phyloP scores from a whole-genome alignment of 1,140 invertebrate genomes.

The Vanessa tameamea region DNA sequence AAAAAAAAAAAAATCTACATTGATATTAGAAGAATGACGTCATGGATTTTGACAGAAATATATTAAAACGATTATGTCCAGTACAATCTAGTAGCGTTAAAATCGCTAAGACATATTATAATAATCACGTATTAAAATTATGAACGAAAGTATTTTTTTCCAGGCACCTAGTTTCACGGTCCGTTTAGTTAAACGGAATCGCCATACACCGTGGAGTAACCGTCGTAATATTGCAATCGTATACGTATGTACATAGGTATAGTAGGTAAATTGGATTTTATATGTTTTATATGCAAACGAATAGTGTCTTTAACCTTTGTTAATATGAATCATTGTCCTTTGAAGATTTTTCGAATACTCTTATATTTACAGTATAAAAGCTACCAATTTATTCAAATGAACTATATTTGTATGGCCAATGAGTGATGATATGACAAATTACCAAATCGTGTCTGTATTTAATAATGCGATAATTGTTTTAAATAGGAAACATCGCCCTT shows the following conservation, averaged over 20 bases:
- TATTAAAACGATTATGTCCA: background rate
- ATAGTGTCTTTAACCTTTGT: too few relatives aligned
- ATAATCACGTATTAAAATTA: constrained; percentile 5
- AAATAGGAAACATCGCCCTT: background rate
- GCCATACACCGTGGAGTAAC: constrained; percentile 18
- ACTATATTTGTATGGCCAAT: background rate
- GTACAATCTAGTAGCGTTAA: background rate
- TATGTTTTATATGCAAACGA: background rate
- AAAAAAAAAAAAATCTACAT: too few relatives aligned
- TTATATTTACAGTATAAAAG: too few relatives aligned
- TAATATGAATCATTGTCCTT: too few relatives aligned
- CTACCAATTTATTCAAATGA: background rate
- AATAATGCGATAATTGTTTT: constrained; percentile 2
- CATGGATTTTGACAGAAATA: background rate
- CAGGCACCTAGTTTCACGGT: constrained; percentile 19
- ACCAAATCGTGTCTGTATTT: background rate
- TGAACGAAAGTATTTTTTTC: constrained; percentile 20
- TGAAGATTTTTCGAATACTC: too few relatives aligned
- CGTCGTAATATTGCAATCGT: constrained; percentile 1
- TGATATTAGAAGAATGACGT: too few relatives aligned
- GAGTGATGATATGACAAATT: background rate
- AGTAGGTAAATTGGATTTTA: background rate
- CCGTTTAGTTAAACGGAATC: constrained; percentile 16
- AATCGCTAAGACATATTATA: constrained; percentile 2
- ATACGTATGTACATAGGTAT: background rate